Percentiles rank a stretch among this genome's conserved stretches.
Evolutionary conservation across 2,113 vertebrate genomes (phyloP).

Genomic region (Desmodus rotundus): DNA sequence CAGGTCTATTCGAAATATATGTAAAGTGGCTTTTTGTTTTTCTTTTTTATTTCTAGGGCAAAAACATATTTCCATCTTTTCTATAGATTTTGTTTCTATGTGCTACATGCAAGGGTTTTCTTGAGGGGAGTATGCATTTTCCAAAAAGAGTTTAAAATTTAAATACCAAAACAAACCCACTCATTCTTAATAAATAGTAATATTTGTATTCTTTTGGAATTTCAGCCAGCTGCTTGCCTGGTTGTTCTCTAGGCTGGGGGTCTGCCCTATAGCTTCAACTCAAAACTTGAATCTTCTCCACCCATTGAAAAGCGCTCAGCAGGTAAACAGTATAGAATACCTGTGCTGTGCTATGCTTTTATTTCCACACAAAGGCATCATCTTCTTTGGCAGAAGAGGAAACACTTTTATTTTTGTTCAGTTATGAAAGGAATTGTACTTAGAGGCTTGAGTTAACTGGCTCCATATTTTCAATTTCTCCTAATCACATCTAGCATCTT

Average conservation of each 20-base stretch:
- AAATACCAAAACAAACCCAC: not conserved
- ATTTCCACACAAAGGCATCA: not conserved
- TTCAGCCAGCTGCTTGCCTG: not conserved
- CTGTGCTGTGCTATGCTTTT: not conserved
- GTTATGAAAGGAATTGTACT: not conserved
- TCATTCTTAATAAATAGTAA: not conserved
- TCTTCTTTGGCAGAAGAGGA: not conserved
- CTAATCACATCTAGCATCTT: not conserved
- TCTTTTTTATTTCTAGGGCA: not conserved
- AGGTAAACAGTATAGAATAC: not conserved
- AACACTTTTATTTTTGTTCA: not conserved
- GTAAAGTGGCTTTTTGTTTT: not conserved
- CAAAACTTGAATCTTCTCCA: not conserved
- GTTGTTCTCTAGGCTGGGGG: not conserved
- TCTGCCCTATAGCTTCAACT: not conserved
- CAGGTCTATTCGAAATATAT: not conserved
- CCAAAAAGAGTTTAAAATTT: not conserved
- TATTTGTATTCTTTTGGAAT: not conserved
- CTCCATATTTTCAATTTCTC: not conserved
- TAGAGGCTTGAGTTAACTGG: not conserved
- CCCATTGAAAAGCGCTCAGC: not conserved
- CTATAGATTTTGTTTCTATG: not conserved
- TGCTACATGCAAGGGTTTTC: not conserved
- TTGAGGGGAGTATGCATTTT: not conserved
- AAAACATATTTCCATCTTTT: constrained; percentile 17